Conservation (phyloP, 2,113 vertebrate genomes). For the Saguinus imperator region DNA sequence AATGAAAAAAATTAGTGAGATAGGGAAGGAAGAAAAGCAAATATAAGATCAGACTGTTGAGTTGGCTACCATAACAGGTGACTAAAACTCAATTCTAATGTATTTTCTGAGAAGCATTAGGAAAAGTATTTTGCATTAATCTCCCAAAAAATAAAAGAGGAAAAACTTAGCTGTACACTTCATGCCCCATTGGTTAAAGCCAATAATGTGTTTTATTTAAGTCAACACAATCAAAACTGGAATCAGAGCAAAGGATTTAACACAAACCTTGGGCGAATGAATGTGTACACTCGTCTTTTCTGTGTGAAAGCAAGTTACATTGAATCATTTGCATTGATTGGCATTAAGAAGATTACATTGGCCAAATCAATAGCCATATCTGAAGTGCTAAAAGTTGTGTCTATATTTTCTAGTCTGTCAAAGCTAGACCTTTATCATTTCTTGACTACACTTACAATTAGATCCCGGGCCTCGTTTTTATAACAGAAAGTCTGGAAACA, state of each 20-base stretch:
- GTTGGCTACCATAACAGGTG: neutral
- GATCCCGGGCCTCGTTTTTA: neutral
- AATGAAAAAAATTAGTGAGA: neutral
- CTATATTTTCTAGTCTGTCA: neutral
- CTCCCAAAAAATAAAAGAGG: neutral
- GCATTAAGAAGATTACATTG: neutral
- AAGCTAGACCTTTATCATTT: neutral
- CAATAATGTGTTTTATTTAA: neutral
- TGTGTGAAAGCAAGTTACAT: neutral
- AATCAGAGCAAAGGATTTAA: neutral
- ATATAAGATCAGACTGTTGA: neutral
- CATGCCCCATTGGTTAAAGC: neutral
- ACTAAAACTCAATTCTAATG: neutral
- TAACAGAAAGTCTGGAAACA: neutral
- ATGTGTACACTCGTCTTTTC: neutral
- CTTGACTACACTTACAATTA: neutral
- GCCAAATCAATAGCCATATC: neutral
- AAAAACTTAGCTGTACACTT: neutral
- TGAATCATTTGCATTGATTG: neutral
- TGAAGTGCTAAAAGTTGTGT: neutral
- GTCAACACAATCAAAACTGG: neutral
- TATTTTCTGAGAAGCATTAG: neutral
- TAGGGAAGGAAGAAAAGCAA: neutral
- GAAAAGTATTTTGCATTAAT: neutral
- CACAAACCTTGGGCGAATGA: neutral